Evolutionary conservation across 2,888 invertebrate genomes (phyloP).

Genomic region (Dascillus cervinus): DNA sequence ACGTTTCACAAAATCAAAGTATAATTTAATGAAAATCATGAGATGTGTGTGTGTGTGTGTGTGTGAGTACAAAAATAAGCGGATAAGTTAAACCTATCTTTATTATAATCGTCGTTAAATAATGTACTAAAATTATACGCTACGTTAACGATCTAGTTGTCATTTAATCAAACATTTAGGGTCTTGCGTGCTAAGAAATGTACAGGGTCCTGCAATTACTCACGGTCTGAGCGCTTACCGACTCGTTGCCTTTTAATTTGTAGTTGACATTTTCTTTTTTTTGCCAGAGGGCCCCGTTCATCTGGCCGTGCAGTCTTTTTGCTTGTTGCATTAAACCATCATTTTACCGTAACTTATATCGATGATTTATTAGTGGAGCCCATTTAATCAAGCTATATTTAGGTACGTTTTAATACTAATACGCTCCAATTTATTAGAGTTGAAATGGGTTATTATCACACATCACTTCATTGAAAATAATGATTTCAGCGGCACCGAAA

Average conservation of each 20-base stretch:
- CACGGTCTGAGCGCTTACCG: slow-evolving; percentile 6
- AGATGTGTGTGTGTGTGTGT: too few species aligned
- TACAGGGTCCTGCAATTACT: slow-evolving; percentile 13
- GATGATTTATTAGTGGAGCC: slow-evolving; percentile 39
- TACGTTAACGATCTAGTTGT: slow-evolving; percentile 33
- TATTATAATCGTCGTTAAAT: slow-evolving; percentile 19
- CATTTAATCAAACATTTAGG: slow-evolving; percentile 28
- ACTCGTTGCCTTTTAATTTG: neutral
- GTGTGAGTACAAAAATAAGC: neutral
- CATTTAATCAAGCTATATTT: slow-evolving; percentile 41
- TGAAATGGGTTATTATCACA: slow-evolving; percentile 38
- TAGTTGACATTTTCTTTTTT: neutral
- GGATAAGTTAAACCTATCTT: slow-evolving; percentile 12
- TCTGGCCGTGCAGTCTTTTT: too few species aligned
- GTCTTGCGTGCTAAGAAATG: slow-evolving; percentile 20
- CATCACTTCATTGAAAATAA: slow-evolving; percentile 27
- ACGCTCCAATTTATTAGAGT: slow-evolving; percentile 39
- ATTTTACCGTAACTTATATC: slow-evolving; percentile 36
- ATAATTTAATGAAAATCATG: too few species aligned
- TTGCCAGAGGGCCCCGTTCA: neutral
- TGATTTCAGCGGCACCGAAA: too few species aligned
- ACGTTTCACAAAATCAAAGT: too few species aligned
- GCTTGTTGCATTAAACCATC: slow-evolving; percentile 36
- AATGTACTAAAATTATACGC: slow-evolving; percentile 27
- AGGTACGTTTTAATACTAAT: slow-evolving; percentile 40